Percentiles rank a stretch among this genome's conserved stretches.
Evolutionary conservation across 2,113 vertebrate species (phyloP).

Genomic region (Tyrannus savana): DNA sequence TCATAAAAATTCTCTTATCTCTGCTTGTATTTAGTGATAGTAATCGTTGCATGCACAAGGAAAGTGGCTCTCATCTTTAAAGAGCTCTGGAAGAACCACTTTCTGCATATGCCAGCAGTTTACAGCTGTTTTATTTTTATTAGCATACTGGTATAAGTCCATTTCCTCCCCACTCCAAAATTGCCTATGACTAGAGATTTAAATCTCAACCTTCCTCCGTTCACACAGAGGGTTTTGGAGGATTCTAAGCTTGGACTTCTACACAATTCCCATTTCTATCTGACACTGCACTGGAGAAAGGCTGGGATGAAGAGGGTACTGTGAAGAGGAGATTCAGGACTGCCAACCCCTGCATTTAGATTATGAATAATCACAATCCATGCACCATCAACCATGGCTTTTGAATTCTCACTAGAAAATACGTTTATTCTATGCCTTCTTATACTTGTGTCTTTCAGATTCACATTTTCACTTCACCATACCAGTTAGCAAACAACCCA

Average conservation of each 20-base stretch:
- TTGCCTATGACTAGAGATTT: not conserved
- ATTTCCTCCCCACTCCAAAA: not conserved
- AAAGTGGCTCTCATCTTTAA: not conserved
- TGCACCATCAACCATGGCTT: not conserved
- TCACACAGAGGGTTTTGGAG: not conserved
- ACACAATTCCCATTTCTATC: not conserved
- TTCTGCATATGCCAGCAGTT: not conserved
- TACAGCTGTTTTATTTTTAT: not conserved
- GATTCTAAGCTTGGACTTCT: not conserved
- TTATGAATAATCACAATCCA: not conserved
- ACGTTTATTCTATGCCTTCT: not conserved
- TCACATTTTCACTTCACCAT: not conserved
- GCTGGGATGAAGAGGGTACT: not conserved
- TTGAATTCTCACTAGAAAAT: not conserved
- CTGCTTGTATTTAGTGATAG: not conserved
- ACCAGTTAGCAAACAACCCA: not conserved
- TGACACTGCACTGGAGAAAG: not conserved
- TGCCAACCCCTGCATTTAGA: not conserved
- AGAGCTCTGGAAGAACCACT: not conserved
- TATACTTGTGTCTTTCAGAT: not conserved
- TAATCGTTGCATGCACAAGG: not conserved
- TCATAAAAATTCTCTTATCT: not conserved
- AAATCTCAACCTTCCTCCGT: not conserved
- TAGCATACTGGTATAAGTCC: not conserved
- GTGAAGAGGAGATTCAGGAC: not conserved